Percentiles rank a stretch among this genome's conserved stretches.
Conservation (phyloP, 2,888 invertebrate species). For the Eurytoma adleriae region DNA sequence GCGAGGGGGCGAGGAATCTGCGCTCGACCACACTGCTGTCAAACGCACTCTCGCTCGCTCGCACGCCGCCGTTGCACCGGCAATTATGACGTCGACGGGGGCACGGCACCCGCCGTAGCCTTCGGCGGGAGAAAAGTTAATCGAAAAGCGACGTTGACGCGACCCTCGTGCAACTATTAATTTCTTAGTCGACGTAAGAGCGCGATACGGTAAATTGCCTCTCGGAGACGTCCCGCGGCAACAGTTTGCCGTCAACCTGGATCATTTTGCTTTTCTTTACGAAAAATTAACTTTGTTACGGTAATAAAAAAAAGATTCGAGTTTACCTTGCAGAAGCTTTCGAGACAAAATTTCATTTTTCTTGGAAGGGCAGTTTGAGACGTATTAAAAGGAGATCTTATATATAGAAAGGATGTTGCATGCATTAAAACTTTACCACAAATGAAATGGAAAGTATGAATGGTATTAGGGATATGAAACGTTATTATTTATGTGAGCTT, state of each 20-base stretch:
- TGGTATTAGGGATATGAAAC: neutral
- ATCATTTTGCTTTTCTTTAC: too few relatives aligned
- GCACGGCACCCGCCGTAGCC: slow-evolving; percentile 46
- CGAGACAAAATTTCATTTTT: neutral
- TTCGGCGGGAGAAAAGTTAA: slow-evolving; percentile 64
- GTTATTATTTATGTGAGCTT: slow-evolving; percentile 39
- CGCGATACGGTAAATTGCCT: slow-evolving; percentile 32
- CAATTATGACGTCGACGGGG: slow-evolving; percentile 19
- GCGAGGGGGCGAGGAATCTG: slow-evolving; percentile 50
- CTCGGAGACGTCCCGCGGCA: neutral
- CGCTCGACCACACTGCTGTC: slow-evolving; percentile 62
- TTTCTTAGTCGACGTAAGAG: slow-evolving; percentile 15
- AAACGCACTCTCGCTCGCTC: slow-evolving; percentile 59
- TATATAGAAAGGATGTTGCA: neutral
- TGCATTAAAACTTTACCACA: neutral
- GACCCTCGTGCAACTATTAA: slow-evolving; percentile 44
- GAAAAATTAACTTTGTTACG: too few relatives aligned
- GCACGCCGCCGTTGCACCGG: slow-evolving; percentile 31
- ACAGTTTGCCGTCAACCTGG: too few relatives aligned
- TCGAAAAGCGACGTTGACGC: slow-evolving; percentile 62
- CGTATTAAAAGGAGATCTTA: neutral
- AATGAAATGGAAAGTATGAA: slow-evolving; percentile 44
- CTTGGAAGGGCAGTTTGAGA: neutral
- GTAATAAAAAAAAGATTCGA: too few relatives aligned
- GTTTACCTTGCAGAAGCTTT: neutral